Evolutionary conservation across 2,888 invertebrate genomes (phyloP).

Genomic region (Caradrina kadenii): DNA sequence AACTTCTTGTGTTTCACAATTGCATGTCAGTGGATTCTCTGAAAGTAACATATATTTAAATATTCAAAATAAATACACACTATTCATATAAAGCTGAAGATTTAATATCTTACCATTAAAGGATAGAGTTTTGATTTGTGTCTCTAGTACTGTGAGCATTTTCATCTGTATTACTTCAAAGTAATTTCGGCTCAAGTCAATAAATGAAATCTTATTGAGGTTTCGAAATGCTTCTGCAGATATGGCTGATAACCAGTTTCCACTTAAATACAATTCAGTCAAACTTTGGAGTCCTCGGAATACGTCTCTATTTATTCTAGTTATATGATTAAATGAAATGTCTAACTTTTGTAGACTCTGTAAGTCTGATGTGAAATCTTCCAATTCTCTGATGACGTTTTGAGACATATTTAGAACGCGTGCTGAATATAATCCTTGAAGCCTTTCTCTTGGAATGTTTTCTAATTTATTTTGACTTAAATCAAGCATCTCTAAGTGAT

Average conservation of each 20-base stretch:
- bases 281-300: constrained; percentile 95
- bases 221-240: constrained; percentile 95
- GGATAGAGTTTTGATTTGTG: constrained; percentile 94
- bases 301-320: constrained; percentile 93
- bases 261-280: constrained; percentile 94
- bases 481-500: constrained; percentile 94
- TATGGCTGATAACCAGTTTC: constrained; percentile 95
- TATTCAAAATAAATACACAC: constrained; percentile 6
- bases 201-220: constrained; percentile 93
- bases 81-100: constrained; percentile 6
- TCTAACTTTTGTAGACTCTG: constrained; percentile 95
- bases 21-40: constrained; percentile 97
- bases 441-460: constrained; percentile 95
- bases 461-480: constrained; percentile 96
- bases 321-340: constrained; percentile 95
- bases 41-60: constrained; percentile 66
- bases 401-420: constrained; percentile 95
- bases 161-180: constrained; percentile 95
- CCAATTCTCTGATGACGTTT: constrained; percentile 95
- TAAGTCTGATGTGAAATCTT: constrained; percentile 95
- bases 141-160: constrained; percentile 94
- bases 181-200: constrained; percentile 96
- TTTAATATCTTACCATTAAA: constrained; percentile 93
- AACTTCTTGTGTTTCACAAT: constrained; percentile 96
- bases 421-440: constrained; percentile 94